Evolutionary conservation across 2,888 invertebrate species (phyloP).

Genomic region (Tenthredo mesomela): DNA sequence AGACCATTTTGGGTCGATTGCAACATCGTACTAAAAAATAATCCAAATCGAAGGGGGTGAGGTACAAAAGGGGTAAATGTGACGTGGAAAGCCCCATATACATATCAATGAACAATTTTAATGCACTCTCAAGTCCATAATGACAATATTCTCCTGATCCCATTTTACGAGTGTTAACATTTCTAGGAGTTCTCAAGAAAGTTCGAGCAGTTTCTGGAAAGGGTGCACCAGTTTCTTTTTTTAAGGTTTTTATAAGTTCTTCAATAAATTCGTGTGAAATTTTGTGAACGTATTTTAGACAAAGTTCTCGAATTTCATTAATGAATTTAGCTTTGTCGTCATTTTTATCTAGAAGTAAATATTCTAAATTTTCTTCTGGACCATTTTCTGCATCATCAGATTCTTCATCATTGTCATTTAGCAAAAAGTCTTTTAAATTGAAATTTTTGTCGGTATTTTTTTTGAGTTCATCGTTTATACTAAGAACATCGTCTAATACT

Average conservation of each 20-base stretch:
- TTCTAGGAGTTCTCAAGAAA: constrained; percentile 31
- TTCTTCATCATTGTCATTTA: constrained; percentile 12
- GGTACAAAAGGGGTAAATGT: no score
- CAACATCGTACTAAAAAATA: no score
- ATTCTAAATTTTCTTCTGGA: not conserved
- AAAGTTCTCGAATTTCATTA: constrained; percentile 32
- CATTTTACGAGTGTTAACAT: constrained; percentile 29
- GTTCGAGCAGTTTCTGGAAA: constrained; percentile 32
- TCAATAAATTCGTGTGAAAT: constrained; percentile 34
- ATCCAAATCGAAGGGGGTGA: no score
- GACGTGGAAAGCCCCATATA: no score
- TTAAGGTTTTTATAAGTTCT: constrained; percentile 23
- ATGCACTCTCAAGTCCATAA: not conserved
- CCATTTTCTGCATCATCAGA: constrained; percentile 16
- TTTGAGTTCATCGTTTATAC: constrained; percentile 14
- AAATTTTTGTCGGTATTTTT: constrained; percentile 1
- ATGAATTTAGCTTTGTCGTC: constrained; percentile 33
- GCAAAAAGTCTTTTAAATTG: constrained; percentile 16
- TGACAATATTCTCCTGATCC: constrained; percentile 32
- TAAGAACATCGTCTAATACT: constrained; percentile 21
- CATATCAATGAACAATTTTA: no score
- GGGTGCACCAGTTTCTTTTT: constrained; percentile 9
- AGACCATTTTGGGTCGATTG: no score
- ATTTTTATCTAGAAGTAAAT: constrained; percentile 27
- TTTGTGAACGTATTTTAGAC: constrained; percentile 31